Conservation (phyloP, 2,113 vertebrate genomes). For the Proterorhinus semilunaris region DNA sequence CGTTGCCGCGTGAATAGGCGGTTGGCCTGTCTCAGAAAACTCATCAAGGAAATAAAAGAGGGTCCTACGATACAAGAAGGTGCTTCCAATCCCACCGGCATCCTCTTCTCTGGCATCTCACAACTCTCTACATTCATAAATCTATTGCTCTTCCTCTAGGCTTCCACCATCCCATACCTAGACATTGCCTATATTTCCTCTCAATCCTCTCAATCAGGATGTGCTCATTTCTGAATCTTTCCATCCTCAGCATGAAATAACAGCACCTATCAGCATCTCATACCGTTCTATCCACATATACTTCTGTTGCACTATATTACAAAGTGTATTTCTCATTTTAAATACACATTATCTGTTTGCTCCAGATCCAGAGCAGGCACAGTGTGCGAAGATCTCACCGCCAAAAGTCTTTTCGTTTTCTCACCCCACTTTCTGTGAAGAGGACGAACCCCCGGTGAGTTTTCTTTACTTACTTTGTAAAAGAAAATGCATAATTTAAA, state of each 20-base stretch:
- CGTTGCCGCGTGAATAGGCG: conserved; percentile 75
- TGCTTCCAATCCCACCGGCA: conserved; percentile 13
- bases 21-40: conserved; percentile 68
- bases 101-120: background rate
- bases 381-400: conserved; percentile 50
- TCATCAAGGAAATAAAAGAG: conserved; percentile 36
- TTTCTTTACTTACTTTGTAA: conserved; percentile 17
- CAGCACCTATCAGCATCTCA: background rate
- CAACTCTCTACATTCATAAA: background rate
- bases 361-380: conserved; percentile 39
- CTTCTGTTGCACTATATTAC: conserved; percentile 27
- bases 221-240: background rate
- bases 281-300: background rate
- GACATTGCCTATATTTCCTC: no score
- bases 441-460: conserved; percentile 77
- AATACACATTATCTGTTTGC: background rate
- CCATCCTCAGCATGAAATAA: background rate
- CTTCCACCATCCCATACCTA: no score
- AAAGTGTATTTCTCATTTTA: background rate
- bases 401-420: conserved; percentile 70
- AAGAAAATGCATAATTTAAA: background rate
- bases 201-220: no score
- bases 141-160: no score
- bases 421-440: conserved; percentile 66
- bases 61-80: conserved; percentile 37